A percentile compares a stretch with the other conserved stretches of the same genome.
These are phyloP conservation scores for Anas platyrhynchos DNA, from an alignment of 2,113 vertebrate genomes.

Conservation along the genomic window DNA sequence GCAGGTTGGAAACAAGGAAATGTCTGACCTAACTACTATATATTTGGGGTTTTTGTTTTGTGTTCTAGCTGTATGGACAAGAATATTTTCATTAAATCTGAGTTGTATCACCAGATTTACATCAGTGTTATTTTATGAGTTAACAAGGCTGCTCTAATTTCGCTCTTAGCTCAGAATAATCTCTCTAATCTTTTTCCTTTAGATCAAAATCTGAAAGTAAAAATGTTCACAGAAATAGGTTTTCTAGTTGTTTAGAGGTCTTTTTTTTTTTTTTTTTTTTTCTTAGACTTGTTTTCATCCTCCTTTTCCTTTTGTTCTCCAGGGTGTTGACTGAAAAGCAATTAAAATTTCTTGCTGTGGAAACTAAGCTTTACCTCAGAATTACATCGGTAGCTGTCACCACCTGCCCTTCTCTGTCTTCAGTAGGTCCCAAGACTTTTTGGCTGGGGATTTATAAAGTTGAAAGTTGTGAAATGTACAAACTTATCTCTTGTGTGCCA, in stretches of 20 bases:
- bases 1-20: neutral
- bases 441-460: neutral
- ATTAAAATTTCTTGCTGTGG: neutral
- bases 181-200: neutral
- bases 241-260: neutral
- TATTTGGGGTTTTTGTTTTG: neutral
- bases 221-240: neutral
- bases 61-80: neutral
- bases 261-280: neutral
- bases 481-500: neutral
- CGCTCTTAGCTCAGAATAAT: neutral
- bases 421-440: neutral
- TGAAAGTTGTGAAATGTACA: neutral
- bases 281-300: neutral
- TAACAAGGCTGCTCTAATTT: slow-evolving; percentile 4
- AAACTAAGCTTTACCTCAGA: neutral
- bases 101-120: neutral
- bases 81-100: neutral
- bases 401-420: neutral
- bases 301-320: neutral
- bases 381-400: neutral
- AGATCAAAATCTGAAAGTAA: slow-evolving; percentile 4
- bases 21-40: neutral
- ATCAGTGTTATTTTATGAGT: neutral
- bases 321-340: neutral